Evolutionary conservation across 2,113 vertebrate genomes (phyloP), one percentile per base, ranked within the genome.

Genomic region (Pseudolaguvia tuberculata): DNA sequence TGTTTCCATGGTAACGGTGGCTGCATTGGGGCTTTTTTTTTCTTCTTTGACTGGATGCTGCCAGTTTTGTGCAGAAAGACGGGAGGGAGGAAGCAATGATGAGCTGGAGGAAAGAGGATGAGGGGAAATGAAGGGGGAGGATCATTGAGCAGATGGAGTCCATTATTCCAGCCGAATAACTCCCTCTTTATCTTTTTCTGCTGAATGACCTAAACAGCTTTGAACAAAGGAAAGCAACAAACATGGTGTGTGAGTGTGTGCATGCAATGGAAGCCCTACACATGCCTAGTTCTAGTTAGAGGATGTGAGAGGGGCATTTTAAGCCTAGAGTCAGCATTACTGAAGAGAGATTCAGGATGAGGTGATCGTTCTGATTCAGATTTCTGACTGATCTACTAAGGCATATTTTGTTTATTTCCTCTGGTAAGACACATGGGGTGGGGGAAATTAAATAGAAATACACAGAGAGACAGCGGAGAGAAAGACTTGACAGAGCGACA

Each of bases 1-100:
- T 75, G 83, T 84, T 84, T 82, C 78, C 78, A 75, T 82, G 79
- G 76, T 77, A 72, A 84, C 67, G 13, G 80, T 78, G 80, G 80
- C 80, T 82, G 80, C 83, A 80, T 68, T 68, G 47, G 78, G 27
- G 63, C 25, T 77, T 62, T 78, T 74, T 73, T 31, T 56, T 70
- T 68, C 67, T 73, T 70, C 72, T 63, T 76, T 74, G 31, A 70
- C 23, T 39, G 58, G 39, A 66, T 63, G 61, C 58, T 79, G 78
- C 50, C 51, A 76, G 27, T 70, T 81, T 65, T 31, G 12, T 72
- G 63, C 66, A 63, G 17, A 68, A 65, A 66, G 53, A 53, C 23
- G 78, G 18, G 58, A 18, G 27, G 11, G 27, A 47, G 55, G 27
- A 48, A 35, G 68, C 20, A 42, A 9, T 31, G 14, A n/a, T 42